Conservation (phyloP, 2,888 invertebrate genomes). For the Lithophane socia region DNA sequence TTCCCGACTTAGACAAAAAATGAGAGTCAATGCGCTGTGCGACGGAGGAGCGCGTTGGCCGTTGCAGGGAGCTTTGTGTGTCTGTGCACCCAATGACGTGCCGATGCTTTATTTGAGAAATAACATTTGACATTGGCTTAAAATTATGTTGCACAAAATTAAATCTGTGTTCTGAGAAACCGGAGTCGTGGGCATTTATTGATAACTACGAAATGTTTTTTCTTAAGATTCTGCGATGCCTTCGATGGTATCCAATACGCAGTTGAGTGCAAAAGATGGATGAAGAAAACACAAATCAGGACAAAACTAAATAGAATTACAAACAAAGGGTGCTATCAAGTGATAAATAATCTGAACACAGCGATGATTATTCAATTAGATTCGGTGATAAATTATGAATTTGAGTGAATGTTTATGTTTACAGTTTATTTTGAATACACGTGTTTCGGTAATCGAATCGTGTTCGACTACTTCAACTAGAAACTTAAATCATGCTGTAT, state of each 20-base stretch:
- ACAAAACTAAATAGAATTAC: background rate
- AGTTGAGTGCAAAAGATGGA: background rate
- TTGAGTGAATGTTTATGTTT: conserved; percentile 13
- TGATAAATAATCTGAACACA: background rate
- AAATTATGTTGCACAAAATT: conserved; percentile 54
- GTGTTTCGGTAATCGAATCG: background rate
- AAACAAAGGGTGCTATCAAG: conserved; percentile 11
- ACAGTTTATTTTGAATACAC: conserved; percentile 6
- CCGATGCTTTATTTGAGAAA: conserved; percentile 47
- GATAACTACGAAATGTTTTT: background rate
- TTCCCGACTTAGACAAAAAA: conserved; percentile 62
- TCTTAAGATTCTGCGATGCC: background rate
- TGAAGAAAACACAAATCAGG: background rate
- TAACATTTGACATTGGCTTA: conserved; percentile 65
- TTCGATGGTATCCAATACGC: background rate
- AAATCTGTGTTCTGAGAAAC: conserved; percentile 35
- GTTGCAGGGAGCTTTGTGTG: conserved; percentile 63
- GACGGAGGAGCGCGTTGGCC: conserved; percentile 45
- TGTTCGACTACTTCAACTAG: conserved; percentile 1
- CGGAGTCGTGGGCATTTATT: background rate
- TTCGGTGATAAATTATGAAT: background rate
- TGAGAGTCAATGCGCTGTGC: conserved; percentile 76
- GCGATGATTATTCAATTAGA: conserved; percentile 1
- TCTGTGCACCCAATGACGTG: conserved; percentile 60
- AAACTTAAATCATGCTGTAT: background rate